Conservation (phyloP, 1,140 invertebrate genomes). For the Drosophila kepulauana region DNA sequence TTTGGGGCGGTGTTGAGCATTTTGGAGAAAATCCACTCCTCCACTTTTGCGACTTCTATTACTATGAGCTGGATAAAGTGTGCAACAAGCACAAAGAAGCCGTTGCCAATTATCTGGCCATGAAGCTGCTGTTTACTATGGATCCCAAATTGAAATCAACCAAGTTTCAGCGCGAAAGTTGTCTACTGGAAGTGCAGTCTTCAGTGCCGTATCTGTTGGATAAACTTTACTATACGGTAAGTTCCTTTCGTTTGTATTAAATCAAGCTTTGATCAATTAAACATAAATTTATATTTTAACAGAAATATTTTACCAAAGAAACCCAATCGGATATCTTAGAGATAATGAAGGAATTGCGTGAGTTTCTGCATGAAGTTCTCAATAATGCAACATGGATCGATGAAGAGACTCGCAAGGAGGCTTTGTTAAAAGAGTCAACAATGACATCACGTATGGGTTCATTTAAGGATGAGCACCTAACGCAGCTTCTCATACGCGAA, state of each 20-base stretch:
- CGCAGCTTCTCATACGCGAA: conserved; percentile 47
- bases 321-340: conserved; percentile 33
- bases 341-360: conserved; percentile 85
- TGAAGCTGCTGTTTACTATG: conserved; percentile 67
- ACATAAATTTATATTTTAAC: background rate
- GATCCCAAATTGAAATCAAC: conserved; percentile 57
- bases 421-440: conserved; percentile 86
- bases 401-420: conserved; percentile 87
- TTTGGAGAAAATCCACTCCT: conserved; percentile 11
- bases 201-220: conserved; percentile 55
- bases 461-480: conserved; percentile 85
- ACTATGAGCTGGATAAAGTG: conserved; percentile 64
- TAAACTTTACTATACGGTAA: conserved; percentile 65
- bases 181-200: conserved; percentile 43
- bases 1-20: conserved; percentile 53
- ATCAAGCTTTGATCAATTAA: conserved; percentile 33
- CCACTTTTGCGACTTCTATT: conserved; percentile 59
- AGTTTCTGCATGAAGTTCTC: conserved; percentile 87
- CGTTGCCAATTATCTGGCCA: conserved; percentile 73
- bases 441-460: conserved; percentile 87
- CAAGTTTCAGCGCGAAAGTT: conserved; percentile 81
- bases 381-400: conserved; percentile 91
- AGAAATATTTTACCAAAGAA: conserved; percentile 67
- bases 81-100: conserved; percentile 59
- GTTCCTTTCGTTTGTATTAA: conserved; percentile 74